Percentiles rank a stretch among this genome's conserved stretches.
phyloP scores from a whole-genome alignment of 2,113 vertebrate genomes.

The Daboia siamensis region DNA sequence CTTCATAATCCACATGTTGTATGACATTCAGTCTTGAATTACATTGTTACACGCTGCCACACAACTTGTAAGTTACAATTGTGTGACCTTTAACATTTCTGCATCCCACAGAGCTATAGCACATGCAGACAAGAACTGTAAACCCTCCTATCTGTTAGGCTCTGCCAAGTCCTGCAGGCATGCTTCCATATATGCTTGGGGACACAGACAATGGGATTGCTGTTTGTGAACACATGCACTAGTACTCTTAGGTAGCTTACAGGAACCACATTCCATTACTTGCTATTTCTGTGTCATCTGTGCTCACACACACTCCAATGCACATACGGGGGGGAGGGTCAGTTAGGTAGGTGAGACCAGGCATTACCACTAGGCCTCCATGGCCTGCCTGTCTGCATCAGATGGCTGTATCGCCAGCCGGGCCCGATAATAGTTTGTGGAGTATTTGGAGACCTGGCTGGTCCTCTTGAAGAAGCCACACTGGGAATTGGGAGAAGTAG shows the following conservation, averaged over 20 bases:
- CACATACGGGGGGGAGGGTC: background rate
- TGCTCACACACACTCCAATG: conserved; percentile 11
- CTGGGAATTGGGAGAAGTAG: conserved; percentile 61
- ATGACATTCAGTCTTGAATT: conserved; percentile 1
- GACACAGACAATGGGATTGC: conserved; percentile 21
- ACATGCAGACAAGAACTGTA: background rate
- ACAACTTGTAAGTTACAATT: background rate
- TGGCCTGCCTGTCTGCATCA: conserved; percentile 78
- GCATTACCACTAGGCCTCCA: conserved; percentile 61
- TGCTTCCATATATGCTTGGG: conserved; percentile 46
- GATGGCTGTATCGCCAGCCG: conserved; percentile 86
- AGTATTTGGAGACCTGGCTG: conserved; percentile 71
- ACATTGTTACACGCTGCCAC: background rate
- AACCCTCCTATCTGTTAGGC: background rate
- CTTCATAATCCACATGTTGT: background rate
- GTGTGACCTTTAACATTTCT: background rate
- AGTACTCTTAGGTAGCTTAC: background rate
- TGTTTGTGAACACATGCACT: background rate
- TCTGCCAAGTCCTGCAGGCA: background rate
- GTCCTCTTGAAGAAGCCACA: conserved; percentile 89
- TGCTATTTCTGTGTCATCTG: background rate
- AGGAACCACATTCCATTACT: background rate
- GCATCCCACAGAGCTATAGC: background rate
- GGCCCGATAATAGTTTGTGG: conserved; percentile 85
- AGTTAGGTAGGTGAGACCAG: background rate